Evolutionary conservation across 1,140 invertebrate species (phyloP).

Genomic region (Heliconius congener): DNA sequence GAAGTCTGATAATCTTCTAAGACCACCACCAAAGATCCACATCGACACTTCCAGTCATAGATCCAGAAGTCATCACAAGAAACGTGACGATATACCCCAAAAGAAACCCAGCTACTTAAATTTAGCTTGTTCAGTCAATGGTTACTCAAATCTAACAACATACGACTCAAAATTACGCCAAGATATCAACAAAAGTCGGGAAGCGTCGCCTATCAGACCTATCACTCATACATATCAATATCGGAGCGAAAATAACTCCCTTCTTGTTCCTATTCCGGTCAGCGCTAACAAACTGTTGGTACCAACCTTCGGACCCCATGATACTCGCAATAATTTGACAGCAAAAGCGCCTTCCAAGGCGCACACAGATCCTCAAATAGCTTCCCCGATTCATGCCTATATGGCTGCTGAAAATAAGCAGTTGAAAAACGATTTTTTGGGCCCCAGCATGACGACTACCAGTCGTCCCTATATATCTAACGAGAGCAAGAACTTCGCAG

Average conservation of each 20-base stretch:
- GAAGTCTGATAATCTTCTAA: slow-evolving; percentile 66
- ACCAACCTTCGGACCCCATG: slow-evolving; percentile 73
- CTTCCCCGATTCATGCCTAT: slow-evolving; percentile 67
- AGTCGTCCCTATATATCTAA: slow-evolving; percentile 66
- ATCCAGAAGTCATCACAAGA: slow-evolving; percentile 66
- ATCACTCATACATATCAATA: slow-evolving; percentile 82
- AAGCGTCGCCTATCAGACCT: slow-evolving; percentile 85
- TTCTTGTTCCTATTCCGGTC: slow-evolving; percentile 79
- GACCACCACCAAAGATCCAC: slow-evolving; percentile 70
- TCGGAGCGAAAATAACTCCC: slow-evolving; percentile 82
- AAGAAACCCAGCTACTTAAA: slow-evolving; percentile 91
- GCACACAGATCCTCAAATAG: slow-evolving; percentile 72
- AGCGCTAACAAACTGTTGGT: slow-evolving; percentile 76
- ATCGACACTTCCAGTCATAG: slow-evolving; percentile 67
- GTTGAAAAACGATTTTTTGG: slow-evolving; percentile 74
- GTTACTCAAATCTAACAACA: slow-evolving; percentile 91
- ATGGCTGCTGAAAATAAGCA: slow-evolving; percentile 78
- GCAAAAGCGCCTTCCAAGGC: slow-evolving; percentile 76
- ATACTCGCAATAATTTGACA: slow-evolving; percentile 75
- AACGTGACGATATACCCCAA: slow-evolving; percentile 64
- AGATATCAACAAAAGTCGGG: slow-evolving; percentile 85
- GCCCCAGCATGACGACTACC: slow-evolving; percentile 69
- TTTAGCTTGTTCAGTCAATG: slow-evolving; percentile 93
- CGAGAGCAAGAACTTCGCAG: slow-evolving; percentile 70
- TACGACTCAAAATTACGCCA: slow-evolving; percentile 90